Conservation (phyloP, 2,113 vertebrate genomes). For the Takifugu flavidus region DNA sequence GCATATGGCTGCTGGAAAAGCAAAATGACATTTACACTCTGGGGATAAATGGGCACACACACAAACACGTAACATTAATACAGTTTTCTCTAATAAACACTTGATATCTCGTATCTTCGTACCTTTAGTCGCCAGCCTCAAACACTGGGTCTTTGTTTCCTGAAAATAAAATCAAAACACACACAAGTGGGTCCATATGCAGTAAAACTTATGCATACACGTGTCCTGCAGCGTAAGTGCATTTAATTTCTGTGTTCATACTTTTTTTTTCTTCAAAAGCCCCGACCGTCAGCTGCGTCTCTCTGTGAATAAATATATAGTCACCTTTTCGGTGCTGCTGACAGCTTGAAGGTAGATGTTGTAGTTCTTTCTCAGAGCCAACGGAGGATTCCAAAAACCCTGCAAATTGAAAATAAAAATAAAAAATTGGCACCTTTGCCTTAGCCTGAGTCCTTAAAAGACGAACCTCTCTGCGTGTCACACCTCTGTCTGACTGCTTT, state of each 20-base stretch:
- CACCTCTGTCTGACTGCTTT: no score
- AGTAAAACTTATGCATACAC: not conserved
- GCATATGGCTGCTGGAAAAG: constrained; percentile 53
- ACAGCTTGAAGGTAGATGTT: constrained; percentile 99
- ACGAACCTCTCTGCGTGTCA: no score
- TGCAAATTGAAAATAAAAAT: constrained; percentile 31
- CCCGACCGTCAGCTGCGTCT: not conserved
- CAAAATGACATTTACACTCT: constrained; percentile 37
- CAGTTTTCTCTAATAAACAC: not conserved
- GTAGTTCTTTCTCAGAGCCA: constrained; percentile 96
- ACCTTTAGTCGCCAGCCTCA: constrained; percentile 97
- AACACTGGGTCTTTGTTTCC: constrained; percentile 98
- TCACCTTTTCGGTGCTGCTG: constrained; percentile 96
- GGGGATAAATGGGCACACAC: constrained; percentile 1
- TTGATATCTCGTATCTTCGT: constrained; percentile 63
- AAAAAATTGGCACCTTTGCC: constrained; percentile 2
- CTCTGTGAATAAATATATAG: constrained; percentile 5
- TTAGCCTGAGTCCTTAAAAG: not conserved
- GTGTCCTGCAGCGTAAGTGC: not conserved
- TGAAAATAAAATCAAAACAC: constrained; percentile 53
- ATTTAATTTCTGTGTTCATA: not conserved
- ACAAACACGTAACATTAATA: constrained; percentile 1
- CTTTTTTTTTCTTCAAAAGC: not conserved
- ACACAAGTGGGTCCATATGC: not conserved
- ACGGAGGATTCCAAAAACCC: constrained; percentile 94